These are phyloP conservation scores for Ciconia maguari DNA, from an alignment of 2,113 vertebrate species.

Conservation along the genomic window DNA sequence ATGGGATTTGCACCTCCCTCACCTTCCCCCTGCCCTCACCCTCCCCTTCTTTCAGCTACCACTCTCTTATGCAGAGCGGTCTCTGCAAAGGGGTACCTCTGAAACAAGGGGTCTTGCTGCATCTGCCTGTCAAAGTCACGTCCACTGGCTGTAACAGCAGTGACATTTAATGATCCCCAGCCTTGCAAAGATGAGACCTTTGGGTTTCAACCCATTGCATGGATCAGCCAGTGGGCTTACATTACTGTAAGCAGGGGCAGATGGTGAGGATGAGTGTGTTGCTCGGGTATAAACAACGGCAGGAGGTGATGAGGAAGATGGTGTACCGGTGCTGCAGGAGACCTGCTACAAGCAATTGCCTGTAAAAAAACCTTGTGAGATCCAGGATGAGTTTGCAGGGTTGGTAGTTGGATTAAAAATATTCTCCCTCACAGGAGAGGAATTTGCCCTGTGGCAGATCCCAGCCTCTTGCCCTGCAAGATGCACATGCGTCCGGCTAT, in stretches of 20 bases:
- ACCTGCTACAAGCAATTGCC: background rate
- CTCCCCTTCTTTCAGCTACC: background rate
- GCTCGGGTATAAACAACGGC: background rate
- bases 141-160: background rate
- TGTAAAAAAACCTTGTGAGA: background rate
- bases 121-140: background rate
- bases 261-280: rapidly evolving
- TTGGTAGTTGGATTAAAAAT: background rate
- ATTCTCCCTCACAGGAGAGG: background rate
- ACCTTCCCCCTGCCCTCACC: background rate
- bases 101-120: background rate
- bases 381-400: background rate
- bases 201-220: background rate
- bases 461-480: background rate
- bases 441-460: background rate
- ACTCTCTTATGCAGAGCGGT: background rate
- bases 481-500: background rate
- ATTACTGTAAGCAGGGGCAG: background rate
- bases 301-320: background rate
- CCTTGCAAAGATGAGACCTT: background rate
- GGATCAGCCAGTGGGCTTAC: background rate
- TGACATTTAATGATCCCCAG: background rate
- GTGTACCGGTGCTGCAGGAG: background rate
- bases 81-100: background rate
- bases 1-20: background rate